These are phyloP conservation scores for Yponomeuta plumbellus DNA, from an alignment of 2,888 invertebrate species.

Conservation along the genomic window DNA sequence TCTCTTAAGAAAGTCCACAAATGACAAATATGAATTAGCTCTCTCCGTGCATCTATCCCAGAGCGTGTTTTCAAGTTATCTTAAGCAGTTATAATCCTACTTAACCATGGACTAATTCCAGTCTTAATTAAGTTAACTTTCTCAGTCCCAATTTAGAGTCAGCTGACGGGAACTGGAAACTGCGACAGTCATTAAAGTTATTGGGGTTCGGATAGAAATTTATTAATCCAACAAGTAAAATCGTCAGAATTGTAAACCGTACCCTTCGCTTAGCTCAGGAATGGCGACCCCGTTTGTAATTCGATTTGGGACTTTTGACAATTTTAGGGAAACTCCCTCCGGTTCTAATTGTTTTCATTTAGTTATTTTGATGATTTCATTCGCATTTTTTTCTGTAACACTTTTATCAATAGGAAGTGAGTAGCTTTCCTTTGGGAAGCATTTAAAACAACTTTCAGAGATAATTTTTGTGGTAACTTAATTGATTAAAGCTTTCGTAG, in stretches of 20 bases:
- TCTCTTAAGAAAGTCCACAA: background rate
- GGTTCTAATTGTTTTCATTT: conserved; percentile 4
- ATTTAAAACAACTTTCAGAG: background rate
- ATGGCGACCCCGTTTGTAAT: conserved; percentile 12
- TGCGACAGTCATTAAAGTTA: conserved; percentile 42
- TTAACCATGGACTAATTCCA: conserved; percentile 65
- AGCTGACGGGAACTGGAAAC: conserved; percentile 39
- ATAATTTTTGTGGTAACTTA: background rate
- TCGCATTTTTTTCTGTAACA: background rate
- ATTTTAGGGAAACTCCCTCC: conserved; percentile 1
- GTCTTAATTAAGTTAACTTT: conserved; percentile 68
- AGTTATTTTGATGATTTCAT: conserved; percentile 9
- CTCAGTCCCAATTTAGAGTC: conserved; percentile 59
- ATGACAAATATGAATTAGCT: background rate
- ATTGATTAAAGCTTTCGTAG: too few relatives aligned
- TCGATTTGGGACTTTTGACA: conserved; percentile 15
- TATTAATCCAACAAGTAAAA: conserved; percentile 66
- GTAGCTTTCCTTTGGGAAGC: background rate
- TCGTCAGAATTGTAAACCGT: conserved; percentile 64
- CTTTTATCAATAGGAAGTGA: background rate
- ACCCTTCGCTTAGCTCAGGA: conserved; percentile 4
- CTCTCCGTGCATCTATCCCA: background rate
- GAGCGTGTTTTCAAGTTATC: conserved; percentile 33
- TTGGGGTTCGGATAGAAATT: conserved; percentile 70
- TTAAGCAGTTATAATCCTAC: conserved; percentile 63